A percentile compares a stretch with the other conserved stretches of the same genome.
Evolutionary conservation across 1,140 invertebrate genomes (phyloP).

Genomic region (Eriosoma lanigerum): DNA sequence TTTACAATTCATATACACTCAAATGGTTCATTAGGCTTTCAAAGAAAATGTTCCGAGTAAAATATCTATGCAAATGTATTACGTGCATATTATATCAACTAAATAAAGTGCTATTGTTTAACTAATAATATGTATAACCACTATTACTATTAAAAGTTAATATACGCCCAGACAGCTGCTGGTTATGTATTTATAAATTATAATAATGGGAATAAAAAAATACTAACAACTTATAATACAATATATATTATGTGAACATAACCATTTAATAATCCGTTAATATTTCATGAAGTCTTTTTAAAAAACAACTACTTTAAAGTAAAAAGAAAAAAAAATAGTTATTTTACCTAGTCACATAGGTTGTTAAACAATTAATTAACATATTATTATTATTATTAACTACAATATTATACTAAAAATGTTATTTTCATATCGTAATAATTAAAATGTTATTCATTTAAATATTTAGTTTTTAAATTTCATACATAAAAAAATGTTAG

Average conservation of each 20-base stretch:
- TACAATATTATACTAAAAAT: too few species aligned
- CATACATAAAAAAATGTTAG: too few species aligned
- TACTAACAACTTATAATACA: neutral
- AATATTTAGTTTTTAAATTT: too few species aligned
- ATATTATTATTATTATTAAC: too few species aligned
- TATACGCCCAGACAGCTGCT: neutral
- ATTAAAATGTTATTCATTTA: too few species aligned
- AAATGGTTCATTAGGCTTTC: constrained; percentile 42
- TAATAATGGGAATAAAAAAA: neutral
- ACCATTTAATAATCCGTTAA: neutral
- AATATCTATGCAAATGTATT: constrained; percentile 20
- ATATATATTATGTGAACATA: neutral
- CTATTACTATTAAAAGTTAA: neutral
- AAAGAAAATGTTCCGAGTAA: constrained; percentile 5
- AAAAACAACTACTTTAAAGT: too few species aligned
- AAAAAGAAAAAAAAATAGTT: too few species aligned
- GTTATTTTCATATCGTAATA: too few species aligned
- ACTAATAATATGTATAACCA: neutral
- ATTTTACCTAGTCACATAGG: too few species aligned
- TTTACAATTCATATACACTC: neutral
- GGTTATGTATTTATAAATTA: neutral
- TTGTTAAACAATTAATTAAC: too few species aligned
- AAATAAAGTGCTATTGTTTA: constrained; percentile 16
- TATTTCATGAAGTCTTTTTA: neutral
- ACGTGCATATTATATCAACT: neutral